Conservation (phyloP, 2,797 vertebrate genomes). For the Tachyglossus aculeatus region DNA sequence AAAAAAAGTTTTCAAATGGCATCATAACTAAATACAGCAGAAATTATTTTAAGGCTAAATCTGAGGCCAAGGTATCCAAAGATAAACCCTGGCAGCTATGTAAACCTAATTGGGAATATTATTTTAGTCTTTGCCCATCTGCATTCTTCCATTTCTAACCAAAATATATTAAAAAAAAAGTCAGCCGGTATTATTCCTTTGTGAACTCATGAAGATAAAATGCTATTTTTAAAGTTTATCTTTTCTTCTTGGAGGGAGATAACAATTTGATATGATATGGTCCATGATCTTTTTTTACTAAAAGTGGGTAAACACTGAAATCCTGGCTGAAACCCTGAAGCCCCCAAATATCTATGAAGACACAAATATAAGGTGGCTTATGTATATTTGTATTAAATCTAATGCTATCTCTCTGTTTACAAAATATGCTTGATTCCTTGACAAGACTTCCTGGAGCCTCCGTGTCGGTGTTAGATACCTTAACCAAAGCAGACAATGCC, state of each 20-base stretch:
- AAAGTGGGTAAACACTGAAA: constrained; percentile 38
- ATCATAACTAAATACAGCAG: background rate
- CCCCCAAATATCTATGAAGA: constrained; percentile 61
- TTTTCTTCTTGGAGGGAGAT: constrained; percentile 52
- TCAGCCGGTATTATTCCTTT: background rate
- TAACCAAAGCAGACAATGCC: constrained; percentile 6
- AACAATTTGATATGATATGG: constrained; percentile 3
- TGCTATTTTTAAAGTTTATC: constrained; percentile 54
- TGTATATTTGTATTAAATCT: constrained; percentile 46
- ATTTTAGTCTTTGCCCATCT: constrained; percentile 57
- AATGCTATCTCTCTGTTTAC: constrained; percentile 61
- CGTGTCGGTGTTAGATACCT: constrained; percentile 36
- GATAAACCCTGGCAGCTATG: constrained; percentile 47
- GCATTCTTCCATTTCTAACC: constrained; percentile 46
- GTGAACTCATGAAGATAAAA: constrained; percentile 38
- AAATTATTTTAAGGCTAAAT: constrained; percentile 40
- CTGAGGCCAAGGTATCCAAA: constrained; percentile 40
- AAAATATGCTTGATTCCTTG: constrained; percentile 56
- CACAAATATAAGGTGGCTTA: constrained; percentile 51
- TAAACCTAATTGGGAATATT: constrained; percentile 16
- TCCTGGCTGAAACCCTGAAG: constrained; percentile 45
- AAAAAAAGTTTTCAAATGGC: background rate
- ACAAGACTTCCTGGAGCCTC: constrained; percentile 47
- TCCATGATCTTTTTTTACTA: constrained; percentile 46
- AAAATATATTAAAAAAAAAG: background rate